Evolutionary conservation across 2,113 vertebrate species (phyloP).

Genomic region (Eublepharis macularius): DNA sequence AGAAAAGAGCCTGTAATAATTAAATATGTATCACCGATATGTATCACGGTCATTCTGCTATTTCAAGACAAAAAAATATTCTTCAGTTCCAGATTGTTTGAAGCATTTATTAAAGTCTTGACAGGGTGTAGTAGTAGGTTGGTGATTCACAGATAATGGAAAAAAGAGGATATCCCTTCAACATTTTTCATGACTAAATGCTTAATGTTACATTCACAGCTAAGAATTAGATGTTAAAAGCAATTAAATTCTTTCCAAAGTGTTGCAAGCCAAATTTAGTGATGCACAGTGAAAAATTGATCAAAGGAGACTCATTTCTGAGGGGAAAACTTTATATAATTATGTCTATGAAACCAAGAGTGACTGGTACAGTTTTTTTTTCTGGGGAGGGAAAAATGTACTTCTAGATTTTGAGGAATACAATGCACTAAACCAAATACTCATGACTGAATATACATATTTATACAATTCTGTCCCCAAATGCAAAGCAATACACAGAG

Average conservation of each 20-base stretch:
- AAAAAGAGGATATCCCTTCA: constrained; percentile 31
- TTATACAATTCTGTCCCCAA: neutral
- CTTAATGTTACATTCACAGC: constrained; percentile 42
- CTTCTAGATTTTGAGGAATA: neutral
- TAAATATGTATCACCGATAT: constrained; percentile 51
- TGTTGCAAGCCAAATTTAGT: constrained; percentile 34
- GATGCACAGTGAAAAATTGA: constrained; percentile 16
- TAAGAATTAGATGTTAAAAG: constrained; percentile 33
- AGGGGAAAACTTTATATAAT: constrained; percentile 1
- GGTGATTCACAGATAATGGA: constrained; percentile 33
- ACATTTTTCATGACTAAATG: constrained; percentile 48
- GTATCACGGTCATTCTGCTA: constrained; percentile 45
- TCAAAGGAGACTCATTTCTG: constrained; percentile 1
- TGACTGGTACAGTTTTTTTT: rapidly evolving
- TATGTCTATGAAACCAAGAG: neutral
- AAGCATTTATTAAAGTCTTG: constrained; percentile 52
- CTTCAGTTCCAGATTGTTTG: constrained; percentile 47
- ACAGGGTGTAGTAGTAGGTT: constrained; percentile 25
- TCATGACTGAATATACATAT: neutral
- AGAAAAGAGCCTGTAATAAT: constrained; percentile 45
- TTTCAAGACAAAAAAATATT: constrained; percentile 41
- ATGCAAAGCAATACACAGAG: neutral
- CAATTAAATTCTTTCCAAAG: constrained; percentile 50
- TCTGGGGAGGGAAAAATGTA: too few relatives aligned
- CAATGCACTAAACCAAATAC: neutral